phyloP scores from a whole-genome alignment of 2,113 vertebrate genomes.

The Anarhynchus alexandrinus region DNA sequence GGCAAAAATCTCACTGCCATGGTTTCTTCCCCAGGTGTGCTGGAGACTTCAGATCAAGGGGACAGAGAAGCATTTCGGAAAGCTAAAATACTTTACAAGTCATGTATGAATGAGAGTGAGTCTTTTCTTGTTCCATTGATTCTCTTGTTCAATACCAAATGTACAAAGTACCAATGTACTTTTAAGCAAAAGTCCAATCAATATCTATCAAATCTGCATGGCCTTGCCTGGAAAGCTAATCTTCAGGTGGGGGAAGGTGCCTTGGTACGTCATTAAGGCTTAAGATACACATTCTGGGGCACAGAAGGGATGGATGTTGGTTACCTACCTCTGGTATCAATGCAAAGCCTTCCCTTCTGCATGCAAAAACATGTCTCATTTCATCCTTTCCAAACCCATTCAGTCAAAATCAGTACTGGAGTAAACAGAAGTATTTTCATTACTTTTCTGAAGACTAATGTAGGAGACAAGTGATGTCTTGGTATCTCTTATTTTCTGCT shows the following conservation, averaged over 20 bases:
- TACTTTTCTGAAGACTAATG: not conserved
- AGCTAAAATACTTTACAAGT: constrained; percentile 90
- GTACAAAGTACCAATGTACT: not conserved
- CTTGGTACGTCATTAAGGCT: not conserved
- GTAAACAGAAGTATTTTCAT: not conserved
- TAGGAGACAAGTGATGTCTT: not conserved
- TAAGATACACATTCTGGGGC: not conserved
- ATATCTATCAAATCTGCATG: not conserved
- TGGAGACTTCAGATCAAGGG: constrained; percentile 77
- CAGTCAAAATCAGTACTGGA: not conserved
- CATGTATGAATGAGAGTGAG: constrained; percentile 97
- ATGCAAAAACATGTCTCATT: not conserved
- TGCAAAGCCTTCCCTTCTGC: not conserved
- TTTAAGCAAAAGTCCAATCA: not conserved
- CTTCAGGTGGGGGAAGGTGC: not conserved
- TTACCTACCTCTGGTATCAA: not conserved
- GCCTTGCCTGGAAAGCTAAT: not conserved
- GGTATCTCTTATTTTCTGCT: not conserved
- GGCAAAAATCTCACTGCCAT: not conserved
- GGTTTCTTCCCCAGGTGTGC: constrained; percentile 78
- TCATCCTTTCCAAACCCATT: not conserved
- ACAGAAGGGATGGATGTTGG: not conserved
- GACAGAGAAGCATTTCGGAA: constrained; percentile 90
- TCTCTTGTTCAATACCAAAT: not conserved
- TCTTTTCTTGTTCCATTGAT: not conserved